A percentile compares a stretch with the other conserved stretches of the same genome.
Conservation (phyloP, 2,797 vertebrate genomes). For the Pangasius krempfi region DNA sequence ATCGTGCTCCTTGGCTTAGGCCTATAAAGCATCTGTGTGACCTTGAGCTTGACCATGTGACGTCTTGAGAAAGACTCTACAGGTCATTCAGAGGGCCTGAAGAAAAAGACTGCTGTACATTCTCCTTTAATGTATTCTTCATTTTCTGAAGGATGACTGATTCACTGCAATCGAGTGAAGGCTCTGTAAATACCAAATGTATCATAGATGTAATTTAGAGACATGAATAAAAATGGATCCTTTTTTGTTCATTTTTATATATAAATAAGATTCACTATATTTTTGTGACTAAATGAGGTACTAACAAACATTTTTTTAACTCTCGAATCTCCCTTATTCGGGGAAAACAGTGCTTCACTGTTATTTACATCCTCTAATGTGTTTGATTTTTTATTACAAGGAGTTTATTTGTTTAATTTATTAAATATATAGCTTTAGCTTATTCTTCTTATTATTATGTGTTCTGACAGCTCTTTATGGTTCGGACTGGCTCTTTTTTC, state of each 20-base stretch:
- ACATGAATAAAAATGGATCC: conserved; percentile 67
- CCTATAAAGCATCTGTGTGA: neutral
- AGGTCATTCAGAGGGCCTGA: neutral
- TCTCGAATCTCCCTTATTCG: conserved; percentile 49
- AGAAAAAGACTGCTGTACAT: conserved; percentile 63
- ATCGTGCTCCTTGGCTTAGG: neutral
- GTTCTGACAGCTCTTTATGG: conserved; percentile 42
- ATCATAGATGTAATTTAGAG: conserved; percentile 84
- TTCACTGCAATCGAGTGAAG: conserved; percentile 70
- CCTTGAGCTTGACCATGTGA: neutral
- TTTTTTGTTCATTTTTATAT: conserved; percentile 69
- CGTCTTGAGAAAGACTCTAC: conserved; percentile 13
- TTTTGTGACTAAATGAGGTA: conserved; percentile 71
- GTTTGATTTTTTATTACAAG: conserved; percentile 57
- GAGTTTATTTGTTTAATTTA: conserved; percentile 77
- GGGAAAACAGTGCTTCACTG: conserved; percentile 56
- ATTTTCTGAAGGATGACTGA: conserved; percentile 77
- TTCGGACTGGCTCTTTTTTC: conserved; percentile 35
- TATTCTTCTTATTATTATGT: neutral
- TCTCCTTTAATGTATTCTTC: conserved; percentile 77
- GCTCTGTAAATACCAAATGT: conserved; percentile 71
- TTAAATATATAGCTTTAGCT: conserved; percentile 72
- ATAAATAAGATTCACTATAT: conserved; percentile 72
- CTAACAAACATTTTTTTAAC: conserved; percentile 70
- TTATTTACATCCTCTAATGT: conserved; percentile 51